Evolutionary conservation across 64 coral and sea anemone species (phyloP).

Genomic region (Stichodactyla mertensii): DNA sequence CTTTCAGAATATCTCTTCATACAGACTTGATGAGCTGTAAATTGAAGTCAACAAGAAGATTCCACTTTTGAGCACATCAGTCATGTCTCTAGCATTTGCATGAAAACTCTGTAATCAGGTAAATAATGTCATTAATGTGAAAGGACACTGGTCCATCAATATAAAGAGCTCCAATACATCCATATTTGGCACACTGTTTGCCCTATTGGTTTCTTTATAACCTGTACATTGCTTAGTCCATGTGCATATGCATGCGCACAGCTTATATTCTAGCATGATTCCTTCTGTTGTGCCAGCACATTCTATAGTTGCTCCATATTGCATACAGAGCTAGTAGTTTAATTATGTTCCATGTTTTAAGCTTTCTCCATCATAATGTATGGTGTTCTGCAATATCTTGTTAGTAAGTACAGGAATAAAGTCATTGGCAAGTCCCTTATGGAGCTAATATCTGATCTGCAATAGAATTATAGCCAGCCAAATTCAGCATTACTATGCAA

Average conservation of each 20-base stretch:
- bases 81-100: not conserved
- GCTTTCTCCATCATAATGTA: not conserved
- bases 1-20: not conserved
- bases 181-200: not conserved
- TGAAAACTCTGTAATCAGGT: not conserved
- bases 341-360: not conserved
- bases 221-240: not conserved
- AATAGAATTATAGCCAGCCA: not conserved
- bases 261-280: not conserved
- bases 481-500: not conserved
- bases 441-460: not conserved
- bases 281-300: not conserved
- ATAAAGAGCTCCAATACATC: not conserved
- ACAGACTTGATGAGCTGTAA: not conserved
- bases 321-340: not conserved
- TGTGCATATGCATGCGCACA: not conserved
- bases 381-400: not conserved
- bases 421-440: not conserved
- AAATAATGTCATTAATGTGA: not conserved
- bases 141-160: not conserved
- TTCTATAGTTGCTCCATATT: not conserved
- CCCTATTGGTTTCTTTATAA: not conserved
- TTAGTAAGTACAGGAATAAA: not conserved
- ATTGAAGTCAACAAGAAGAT: not conserved
- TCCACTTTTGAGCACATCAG: not conserved